phyloP scores from a whole-genome alignment of 2,888 invertebrate genomes.

The Epinotia ramella region DNA sequence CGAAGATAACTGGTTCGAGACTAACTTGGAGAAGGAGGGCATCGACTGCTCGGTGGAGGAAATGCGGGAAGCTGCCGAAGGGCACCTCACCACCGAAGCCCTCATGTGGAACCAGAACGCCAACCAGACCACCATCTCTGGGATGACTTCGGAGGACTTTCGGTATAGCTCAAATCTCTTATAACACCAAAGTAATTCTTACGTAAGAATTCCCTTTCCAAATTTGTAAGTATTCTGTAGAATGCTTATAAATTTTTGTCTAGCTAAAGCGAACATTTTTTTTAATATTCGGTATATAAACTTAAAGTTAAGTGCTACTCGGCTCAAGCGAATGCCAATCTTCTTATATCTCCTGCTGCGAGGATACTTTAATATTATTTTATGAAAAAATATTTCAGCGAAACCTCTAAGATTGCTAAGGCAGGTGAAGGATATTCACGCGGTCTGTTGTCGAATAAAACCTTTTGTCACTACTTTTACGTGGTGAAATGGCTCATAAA shows the following conservation, averaged over 20 bases:
- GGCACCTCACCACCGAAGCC: constrained; percentile 99
- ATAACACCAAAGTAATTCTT: constrained; percentile 29
- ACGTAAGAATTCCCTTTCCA: constrained; percentile 41
- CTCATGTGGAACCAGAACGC: constrained; percentile 98
- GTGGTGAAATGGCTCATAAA: constrained; percentile 48
- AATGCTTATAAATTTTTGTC: constrained; percentile 41
- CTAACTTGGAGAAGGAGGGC: constrained; percentile 93
- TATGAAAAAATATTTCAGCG: constrained; percentile 8
- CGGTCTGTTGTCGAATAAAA: constrained; percentile 53
- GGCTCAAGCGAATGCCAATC: constrained; percentile 32
- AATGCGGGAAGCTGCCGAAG: constrained; percentile 97
- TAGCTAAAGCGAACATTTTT: constrained; percentile 26
- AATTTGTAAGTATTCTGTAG: constrained; percentile 43
- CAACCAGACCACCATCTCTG: constrained; percentile 96
- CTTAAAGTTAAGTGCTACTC: constrained; percentile 2
- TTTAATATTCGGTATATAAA: background rate
- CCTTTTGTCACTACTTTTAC: constrained; percentile 57
- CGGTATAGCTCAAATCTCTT: constrained; percentile 66
- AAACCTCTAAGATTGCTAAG: constrained; percentile 39
- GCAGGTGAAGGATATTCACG: constrained; percentile 52
- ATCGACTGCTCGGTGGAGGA: constrained; percentile 97
- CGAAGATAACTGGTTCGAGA: constrained; percentile 99
- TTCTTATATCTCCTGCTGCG: constrained; percentile 4
- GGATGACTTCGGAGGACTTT: constrained; percentile 97
- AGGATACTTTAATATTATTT: constrained; percentile 38